phyloP scores from a whole-genome alignment of 2,113 vertebrate species.

The Eira barbara region DNA sequence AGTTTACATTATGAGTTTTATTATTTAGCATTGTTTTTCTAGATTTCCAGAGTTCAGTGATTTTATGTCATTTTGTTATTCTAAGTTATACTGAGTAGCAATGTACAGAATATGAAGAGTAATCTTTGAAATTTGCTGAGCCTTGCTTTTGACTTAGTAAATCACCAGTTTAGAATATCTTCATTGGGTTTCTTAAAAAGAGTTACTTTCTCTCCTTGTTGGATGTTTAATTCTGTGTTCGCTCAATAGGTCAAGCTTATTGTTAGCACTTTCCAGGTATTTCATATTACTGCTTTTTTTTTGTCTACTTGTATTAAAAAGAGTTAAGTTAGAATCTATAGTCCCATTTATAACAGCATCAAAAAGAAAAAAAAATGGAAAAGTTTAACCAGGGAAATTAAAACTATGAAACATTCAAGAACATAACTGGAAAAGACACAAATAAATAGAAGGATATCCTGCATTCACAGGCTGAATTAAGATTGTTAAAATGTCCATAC shows the following conservation, averaged over 20 bases:
- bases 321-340: neutral
- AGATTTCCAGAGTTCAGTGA: neutral
- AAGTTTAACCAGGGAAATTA: neutral
- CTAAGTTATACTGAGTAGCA: neutral
- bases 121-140: neutral
- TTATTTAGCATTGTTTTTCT: neutral
- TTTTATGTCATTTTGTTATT: neutral
- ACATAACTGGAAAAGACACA: neutral
- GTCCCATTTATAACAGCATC: neutral
- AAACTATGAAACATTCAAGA: neutral
- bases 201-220: neutral
- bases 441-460: neutral
- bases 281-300: neutral
- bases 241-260: neutral
- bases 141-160: neutral
- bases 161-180: neutral
- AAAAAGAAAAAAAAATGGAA: neutral
- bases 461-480: neutral
- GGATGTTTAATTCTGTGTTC: neutral
- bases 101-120: neutral
- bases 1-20: neutral
- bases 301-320: neutral
- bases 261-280: neutral
- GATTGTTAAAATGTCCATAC: neutral
- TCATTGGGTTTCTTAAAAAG: neutral